Percentiles rank a stretch among this genome's conserved stretches.
These are phyloP conservation scores for Drosophila parabipectinata DNA, from an alignment of 1,140 invertebrate species.

Conservation along the genomic window DNA sequence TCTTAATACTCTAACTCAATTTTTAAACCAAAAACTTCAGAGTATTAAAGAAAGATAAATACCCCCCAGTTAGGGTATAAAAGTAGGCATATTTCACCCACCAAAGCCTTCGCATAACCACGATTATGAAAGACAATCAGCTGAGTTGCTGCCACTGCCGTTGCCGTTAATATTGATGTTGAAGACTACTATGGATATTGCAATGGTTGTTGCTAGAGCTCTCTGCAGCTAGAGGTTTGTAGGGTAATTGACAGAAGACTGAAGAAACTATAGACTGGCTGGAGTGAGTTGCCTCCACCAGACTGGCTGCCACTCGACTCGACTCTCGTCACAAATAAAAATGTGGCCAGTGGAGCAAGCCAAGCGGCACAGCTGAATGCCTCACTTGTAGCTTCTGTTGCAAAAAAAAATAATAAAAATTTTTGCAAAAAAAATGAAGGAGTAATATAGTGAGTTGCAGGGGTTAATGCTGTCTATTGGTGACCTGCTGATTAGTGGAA, in stretches of 20 bases:
- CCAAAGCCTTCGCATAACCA: conserved; percentile 27
- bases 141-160: conserved; percentile 38
- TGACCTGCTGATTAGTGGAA: conserved; percentile 66
- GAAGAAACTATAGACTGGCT: conserved; percentile 25
- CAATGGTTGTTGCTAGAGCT: conserved; percentile 6
- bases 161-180: conserved; percentile 36
- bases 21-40: background rate
- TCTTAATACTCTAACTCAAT: background rate
- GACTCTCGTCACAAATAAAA: conserved; percentile 30
- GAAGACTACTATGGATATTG: conserved; percentile 21
- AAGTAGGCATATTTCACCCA: conserved; percentile 1
- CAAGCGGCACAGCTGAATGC: conserved; percentile 70
- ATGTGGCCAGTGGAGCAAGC: conserved; percentile 69
- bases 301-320: background rate
- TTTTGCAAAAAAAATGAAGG: conserved; percentile 10
- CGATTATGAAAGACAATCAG: conserved; percentile 81
- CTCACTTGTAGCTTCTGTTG: conserved; percentile 62
- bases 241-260: conserved; percentile 76
- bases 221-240: conserved; percentile 62
- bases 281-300: background rate
- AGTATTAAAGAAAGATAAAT: background rate
- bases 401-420: conserved; percentile 45
- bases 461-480: conserved; percentile 56
- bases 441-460: conserved; percentile 33
- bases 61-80: conserved; percentile 5